A percentile compares a stretch with the other conserved stretches of the same genome.
Conservation (phyloP, 2,888 invertebrate genomes). For the Ormia ochracea region DNA sequence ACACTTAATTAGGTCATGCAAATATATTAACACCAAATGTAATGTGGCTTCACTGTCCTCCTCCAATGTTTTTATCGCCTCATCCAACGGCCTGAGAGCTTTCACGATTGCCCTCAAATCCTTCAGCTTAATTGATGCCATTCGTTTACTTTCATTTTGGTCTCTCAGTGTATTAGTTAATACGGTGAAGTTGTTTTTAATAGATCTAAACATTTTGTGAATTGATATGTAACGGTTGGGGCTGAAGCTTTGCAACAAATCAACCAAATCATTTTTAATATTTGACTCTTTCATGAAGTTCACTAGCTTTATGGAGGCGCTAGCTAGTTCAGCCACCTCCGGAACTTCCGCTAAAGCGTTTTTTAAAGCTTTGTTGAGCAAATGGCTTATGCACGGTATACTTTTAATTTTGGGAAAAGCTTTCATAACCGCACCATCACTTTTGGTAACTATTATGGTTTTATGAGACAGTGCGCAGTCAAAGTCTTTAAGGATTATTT, state of each 20-base stretch:
- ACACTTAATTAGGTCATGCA: conserved; percentile 6
- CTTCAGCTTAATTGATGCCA: not conserved
- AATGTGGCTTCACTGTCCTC: not conserved
- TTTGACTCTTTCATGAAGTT: not conserved
- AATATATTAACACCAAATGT: conserved; percentile 5
- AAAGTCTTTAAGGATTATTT: not conserved
- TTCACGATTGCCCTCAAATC: not conserved
- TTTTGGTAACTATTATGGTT: not conserved
- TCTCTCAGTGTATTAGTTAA: not conserved
- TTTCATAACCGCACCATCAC: not conserved
- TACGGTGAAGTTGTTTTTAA: not conserved
- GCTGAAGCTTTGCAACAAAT: not conserved
- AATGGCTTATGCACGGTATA: not conserved
- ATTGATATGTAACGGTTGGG: not conserved
- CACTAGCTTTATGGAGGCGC: not conserved
- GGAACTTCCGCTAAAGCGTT: not conserved
- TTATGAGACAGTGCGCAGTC: not conserved
- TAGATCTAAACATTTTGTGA: not conserved
- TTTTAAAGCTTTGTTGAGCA: not conserved
- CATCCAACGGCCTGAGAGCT: not conserved
- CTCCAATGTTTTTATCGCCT: not conserved
- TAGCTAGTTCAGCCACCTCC: not conserved
- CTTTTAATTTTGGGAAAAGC: not conserved
- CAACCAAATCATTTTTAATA: not conserved
- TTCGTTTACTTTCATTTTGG: not conserved